A percentile compares a stretch with the other conserved stretches of the same genome.
These are phyloP conservation scores for Euura lappo DNA, from an alignment of 1,140 invertebrate genomes.

Conservation along the genomic window DNA sequence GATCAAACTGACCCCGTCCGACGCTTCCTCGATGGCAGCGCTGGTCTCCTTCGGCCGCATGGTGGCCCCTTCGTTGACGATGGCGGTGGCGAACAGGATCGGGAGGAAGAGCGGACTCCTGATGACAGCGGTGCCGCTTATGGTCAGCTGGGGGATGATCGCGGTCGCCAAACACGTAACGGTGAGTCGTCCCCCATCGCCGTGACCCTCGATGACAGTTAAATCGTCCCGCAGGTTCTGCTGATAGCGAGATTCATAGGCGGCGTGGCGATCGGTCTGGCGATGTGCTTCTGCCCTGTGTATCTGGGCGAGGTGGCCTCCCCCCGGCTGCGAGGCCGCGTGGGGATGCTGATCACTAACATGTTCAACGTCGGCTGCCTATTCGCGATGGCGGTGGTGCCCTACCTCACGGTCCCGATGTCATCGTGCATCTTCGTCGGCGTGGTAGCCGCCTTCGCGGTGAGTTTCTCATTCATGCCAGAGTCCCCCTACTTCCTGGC, in stretches of 20 bases:
- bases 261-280: constrained; percentile 69
- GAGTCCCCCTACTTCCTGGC: constrained; percentile 57
- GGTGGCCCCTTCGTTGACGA: constrained; percentile 48
- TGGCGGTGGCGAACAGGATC: constrained; percentile 56
- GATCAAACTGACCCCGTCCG: constrained; percentile 32
- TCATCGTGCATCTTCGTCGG: constrained; percentile 39
- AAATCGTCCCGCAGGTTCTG: constrained; percentile 42
- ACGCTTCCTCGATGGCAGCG: constrained; percentile 56
- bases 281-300: constrained; percentile 67
- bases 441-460: constrained; percentile 46
- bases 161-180: constrained; percentile 58
- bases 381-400: constrained; percentile 52
- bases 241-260: constrained; percentile 55
- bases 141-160: constrained; percentile 67
- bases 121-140: constrained; percentile 64
- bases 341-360: constrained; percentile 66
- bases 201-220: constrained; percentile 24
- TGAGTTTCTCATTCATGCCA: constrained; percentile 55
- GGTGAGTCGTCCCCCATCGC: constrained; percentile 53
- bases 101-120: constrained; percentile 71
- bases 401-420: constrained; percentile 26
- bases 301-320: constrained; percentile 71
- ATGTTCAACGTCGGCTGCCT: constrained; percentile 57
- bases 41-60: constrained; percentile 54
- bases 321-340: constrained; percentile 66